Base-by-base conservation (phyloP, 2,113 vertebrate species). In the Piaya cayana region DNA sequence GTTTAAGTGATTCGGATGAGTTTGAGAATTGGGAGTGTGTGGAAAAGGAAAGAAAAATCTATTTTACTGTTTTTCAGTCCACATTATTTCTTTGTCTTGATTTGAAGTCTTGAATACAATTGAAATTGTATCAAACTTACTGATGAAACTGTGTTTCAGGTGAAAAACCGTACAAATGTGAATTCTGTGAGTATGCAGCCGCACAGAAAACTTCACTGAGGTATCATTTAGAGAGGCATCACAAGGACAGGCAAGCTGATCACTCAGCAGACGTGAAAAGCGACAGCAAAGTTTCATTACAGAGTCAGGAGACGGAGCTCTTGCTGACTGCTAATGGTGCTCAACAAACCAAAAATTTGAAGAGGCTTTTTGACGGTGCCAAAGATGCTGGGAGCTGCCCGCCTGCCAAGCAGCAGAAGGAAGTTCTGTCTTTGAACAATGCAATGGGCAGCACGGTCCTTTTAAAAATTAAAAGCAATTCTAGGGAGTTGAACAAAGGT, bases 151-250 rank as follows among this genome's bases (percentile, higher is more conserved):
- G 90, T 94, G 39, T 97, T 98, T 36, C 94, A 99, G 99, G 99
- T 97, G 99, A 99, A 95, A 99, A 99, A 96, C 99, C 99, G 0
- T 99, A 98, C 95, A 99, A 99, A 98, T 99, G 99, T 98, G 98
- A 98, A 91, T 99, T 99, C 95, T 99, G 99, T 91, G 98, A 99
- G 75, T 99, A 99, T 11, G 99, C 99, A 26, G 99, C 99, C 18
- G 99, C 99, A 43, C 99, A 99, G 98, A 99, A 99, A 93, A 99
- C 99, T 3, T 99, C 99, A 7, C 96, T 99, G 86, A 98, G 99
- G 55, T 99, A 99, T 80, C 99, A 99, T 88, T 93, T 99, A 95
- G 99, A 99, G 91, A 98, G 99, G 53, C 99, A 99, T 34, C 99
- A 99, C 98, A 99, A 99, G 93, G 98, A 99, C 92, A 98, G 98